Evolutionary conservation across 2,888 invertebrate genomes (phyloP), one percentile per base, ranked within the genome.

Genomic region (Marronus borbonicus): DNA sequence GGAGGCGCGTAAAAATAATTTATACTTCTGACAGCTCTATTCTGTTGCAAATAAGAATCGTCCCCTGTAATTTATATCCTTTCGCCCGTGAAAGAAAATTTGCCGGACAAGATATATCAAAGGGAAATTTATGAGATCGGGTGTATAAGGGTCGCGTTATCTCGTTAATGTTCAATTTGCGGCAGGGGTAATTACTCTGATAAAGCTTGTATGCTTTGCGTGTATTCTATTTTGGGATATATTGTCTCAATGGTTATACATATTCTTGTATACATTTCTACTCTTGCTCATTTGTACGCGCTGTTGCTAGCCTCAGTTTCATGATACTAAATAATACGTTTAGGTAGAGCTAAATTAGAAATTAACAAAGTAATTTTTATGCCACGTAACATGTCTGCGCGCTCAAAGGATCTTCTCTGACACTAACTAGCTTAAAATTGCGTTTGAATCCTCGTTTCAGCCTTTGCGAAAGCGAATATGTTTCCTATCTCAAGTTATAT

Each of bases 71-170:
- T 77, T 77, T 77, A 72, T 70, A 52, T 72, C 72, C 44, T 70
- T 77, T 69, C 62, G 17, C 24, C 50, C 24, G 52, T 65, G 70
- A 58, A 66, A 76, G 58, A 58, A 66, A 76, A 81, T 81, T 81
- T 78, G 62, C 79, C 52, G 76, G 76, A 80, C 79, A 79, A 81
- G 77, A 81, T 77, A 66, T 78, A 80, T 80, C 80, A 77, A 80
- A 76, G 66, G 66, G 74, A 77, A 70, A 74, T 74, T 74, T 74
- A 74, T 74, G 72, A 60, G 44, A 74, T 74, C 55, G 72, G 39
- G 60, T 74, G 31, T 60, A 24, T 74, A 52, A 70, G 36, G 69
- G 68, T 50, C 68, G 68, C 55, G 36, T 70, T 70, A 70, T 70
- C 70, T 70, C 31, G 70, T 52, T 58, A 70, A 55, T 70, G 70